phyloP scores from a whole-genome alignment of 2,113 vertebrate species.

The Rhinopithecus roxellana region DNA sequence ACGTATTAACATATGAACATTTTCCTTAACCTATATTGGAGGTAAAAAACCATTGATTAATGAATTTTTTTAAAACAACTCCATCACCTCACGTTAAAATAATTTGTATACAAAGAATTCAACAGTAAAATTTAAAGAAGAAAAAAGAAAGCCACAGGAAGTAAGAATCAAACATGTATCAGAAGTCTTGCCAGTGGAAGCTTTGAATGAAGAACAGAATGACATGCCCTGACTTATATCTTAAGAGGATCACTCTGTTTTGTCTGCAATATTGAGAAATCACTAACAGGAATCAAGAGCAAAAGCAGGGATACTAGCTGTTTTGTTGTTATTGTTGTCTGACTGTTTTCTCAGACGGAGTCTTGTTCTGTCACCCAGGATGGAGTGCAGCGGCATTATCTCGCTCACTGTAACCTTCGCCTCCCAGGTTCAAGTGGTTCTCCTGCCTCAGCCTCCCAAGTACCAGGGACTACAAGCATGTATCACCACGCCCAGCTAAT shows the following conservation, averaged over 20 bases:
- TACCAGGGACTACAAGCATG: accelerated
- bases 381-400: no score
- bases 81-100: not conserved
- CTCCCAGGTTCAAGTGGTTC: no score
- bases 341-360: no score
- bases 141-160: not conserved
- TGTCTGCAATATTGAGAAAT: not conserved
- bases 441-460: no score
- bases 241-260: not conserved
- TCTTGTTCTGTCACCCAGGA: no score
- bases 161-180: not conserved
- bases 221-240: not conserved
- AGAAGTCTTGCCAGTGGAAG: not conserved
- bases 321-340: no score
- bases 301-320: not conserved
- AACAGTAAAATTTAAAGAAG: not conserved
- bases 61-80: not conserved
- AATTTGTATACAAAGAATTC: not conserved
- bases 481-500: no score
- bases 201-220: no score
- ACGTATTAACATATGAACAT: not conserved
- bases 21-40: not conserved
- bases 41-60: not conserved
- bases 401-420: no score
- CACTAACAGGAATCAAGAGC: not conserved